Base-by-base conservation (phyloP, 2,888 invertebrate genomes). In the Stegana nigrithorax region DNA sequence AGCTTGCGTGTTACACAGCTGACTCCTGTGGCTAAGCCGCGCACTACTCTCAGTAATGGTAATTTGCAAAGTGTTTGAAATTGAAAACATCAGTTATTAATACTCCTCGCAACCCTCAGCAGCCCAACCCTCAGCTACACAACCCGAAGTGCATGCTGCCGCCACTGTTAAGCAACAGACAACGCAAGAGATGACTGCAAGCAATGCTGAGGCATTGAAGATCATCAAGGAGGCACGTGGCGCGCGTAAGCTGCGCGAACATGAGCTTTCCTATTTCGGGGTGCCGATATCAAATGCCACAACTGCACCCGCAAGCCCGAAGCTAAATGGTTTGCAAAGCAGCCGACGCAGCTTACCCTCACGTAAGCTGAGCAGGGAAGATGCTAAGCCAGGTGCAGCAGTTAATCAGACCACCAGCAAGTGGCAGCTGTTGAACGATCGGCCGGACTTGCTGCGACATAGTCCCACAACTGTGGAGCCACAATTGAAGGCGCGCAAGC, bases 241-340 rank as follows among this genome's bases (percentile, higher is more conserved):
- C 14, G 83, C 86, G 53, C 82, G 90, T 68, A 87, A 89, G 80
- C 83, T 90, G 44, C 86, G 88, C 64, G 88, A 89, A 47, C 89
- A 88, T 67, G 90, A 90, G 73, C 84, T 90, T 51, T 88, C 89
- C 64, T 90, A 88, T 75, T 90, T 90, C 72, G 90, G 90, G 26
- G 75, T 86, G 14, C 80, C 81, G 58, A 64, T 71, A 4, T 57
- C 66, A 17, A 67, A 69, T n/a, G 59, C 64, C 12, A 60, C 67
- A 8, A 66, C 56, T 27, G 50, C 65, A 36, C 58, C 68, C 1
- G 64, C 75, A 36, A 62, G 17, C 63, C 4, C 63, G 67, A 8
- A 72, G 64, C n/a, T 23, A 4, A 8, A 10, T 27, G 6, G 8
- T 6, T 5, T 19, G 10, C 57, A 44, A 57, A 14, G 27, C 17